A percentile compares a stretch with the other conserved stretches of the same genome.
Conservation (phyloP, 2,797 vertebrate genomes). For the Alcedo quadribrachys region DNA sequence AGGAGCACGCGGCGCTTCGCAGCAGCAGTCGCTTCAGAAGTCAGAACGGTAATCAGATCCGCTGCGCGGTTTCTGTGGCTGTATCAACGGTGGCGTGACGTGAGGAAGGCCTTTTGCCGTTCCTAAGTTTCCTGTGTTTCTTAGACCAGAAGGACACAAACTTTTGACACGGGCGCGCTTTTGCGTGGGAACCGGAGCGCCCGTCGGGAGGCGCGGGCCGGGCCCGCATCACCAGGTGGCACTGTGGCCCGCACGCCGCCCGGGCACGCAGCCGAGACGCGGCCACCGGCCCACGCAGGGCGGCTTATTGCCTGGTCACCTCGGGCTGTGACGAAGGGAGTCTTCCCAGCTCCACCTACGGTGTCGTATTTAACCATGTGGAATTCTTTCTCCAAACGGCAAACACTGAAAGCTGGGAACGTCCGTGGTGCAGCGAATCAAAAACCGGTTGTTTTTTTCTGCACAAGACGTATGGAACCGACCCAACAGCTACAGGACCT, state of each 20-base stretch:
- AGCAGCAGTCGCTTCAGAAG: accelerated
- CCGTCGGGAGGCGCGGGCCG: background rate
- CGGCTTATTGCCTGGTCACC: background rate
- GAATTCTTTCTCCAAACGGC: background rate
- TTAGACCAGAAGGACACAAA: accelerated
- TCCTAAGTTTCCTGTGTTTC: accelerated
- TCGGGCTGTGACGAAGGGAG: background rate
- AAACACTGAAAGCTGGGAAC: accelerated
- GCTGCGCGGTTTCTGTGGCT: background rate
- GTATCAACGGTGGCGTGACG: accelerated
- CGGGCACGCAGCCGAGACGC: background rate
- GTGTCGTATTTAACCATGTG: background rate
- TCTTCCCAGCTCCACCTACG: too few species aligned
- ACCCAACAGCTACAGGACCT: accelerated
- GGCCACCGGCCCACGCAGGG: background rate
- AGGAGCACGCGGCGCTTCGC: accelerated
- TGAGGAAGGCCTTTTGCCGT: background rate
- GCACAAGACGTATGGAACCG: background rate
- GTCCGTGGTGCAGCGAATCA: accelerated
- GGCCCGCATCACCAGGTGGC: background rate
- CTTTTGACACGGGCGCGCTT: background rate
- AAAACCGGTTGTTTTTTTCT: accelerated
- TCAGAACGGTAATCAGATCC: accelerated
- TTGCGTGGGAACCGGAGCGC: background rate
- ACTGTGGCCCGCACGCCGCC: background rate